Percentiles rank a stretch among this genome's conserved stretches.
Conservation (phyloP, 2,113 vertebrate species). For the Pardalotus punctatus region DNA sequence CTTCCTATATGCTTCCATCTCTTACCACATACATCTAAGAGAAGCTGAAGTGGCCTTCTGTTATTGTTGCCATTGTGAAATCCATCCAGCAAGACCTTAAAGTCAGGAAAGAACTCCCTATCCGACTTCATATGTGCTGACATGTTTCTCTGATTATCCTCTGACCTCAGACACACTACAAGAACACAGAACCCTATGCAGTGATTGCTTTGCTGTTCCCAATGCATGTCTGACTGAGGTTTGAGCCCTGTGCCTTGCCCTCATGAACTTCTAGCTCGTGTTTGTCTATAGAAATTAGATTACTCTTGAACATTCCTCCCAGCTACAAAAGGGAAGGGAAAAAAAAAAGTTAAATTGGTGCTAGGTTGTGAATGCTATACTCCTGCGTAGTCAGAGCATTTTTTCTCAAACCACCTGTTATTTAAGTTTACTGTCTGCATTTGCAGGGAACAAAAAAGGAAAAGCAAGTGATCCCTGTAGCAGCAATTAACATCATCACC, state of each 20-base stretch:
- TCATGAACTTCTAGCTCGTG: background rate
- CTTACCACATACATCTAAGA: background rate
- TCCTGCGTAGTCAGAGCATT: background rate
- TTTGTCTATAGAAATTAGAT: background rate
- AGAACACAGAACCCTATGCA: background rate
- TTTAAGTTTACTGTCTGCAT: background rate
- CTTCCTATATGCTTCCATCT: background rate
- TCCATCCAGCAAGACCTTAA: background rate
- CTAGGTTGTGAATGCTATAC: background rate
- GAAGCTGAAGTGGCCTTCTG: background rate
- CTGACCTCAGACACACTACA: background rate
- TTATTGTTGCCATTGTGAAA: background rate
- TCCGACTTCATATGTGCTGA: background rate
- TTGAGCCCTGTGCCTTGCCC: background rate
- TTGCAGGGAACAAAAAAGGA: background rate
- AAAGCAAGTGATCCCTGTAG: background rate
- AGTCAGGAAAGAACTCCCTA: background rate
- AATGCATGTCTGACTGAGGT: background rate
- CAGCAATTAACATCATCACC: background rate
- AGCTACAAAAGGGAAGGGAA: background rate
- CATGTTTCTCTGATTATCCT: background rate
- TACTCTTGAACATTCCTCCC: background rate
- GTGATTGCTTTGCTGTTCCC: background rate
- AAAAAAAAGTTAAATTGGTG: background rate
- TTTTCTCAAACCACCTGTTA: background rate